Conservation (phyloP, 2,888 invertebrate genomes). For the Cylloceria caligata region DNA sequence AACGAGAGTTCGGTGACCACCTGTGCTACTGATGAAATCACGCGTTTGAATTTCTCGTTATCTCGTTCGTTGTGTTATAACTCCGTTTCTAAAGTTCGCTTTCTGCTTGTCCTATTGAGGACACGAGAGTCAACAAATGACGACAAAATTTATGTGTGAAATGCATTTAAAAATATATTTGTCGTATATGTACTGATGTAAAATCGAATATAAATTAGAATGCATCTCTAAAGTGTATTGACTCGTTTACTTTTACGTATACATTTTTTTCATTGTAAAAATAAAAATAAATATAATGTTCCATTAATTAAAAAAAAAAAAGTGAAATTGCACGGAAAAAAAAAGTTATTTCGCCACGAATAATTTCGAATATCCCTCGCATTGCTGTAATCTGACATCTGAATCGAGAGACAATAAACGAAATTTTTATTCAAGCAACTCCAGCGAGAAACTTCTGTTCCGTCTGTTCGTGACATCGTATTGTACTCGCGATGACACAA, state of each 20-base stretch:
- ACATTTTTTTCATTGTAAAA: too few species aligned
- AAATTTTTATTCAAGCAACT: not conserved
- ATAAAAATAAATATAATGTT: not conserved
- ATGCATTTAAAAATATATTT: not conserved
- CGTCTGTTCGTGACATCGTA: slow-evolving; percentile 11
- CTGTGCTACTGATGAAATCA: slow-evolving; percentile 14
- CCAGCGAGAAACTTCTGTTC: not conserved
- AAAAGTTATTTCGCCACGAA: too few species aligned
- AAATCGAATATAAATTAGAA: not conserved
- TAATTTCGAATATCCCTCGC: not conserved
- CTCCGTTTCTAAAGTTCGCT: not conserved
- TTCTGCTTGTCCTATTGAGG: not conserved
- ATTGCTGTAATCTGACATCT: not conserved
- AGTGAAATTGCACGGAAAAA: not conserved
- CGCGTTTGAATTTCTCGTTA: not conserved
- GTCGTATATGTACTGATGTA: too few species aligned
- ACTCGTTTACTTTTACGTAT: too few species aligned
- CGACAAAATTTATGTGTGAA: not conserved
- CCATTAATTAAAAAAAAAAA: not conserved
- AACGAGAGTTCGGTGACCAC: slow-evolving; percentile 19
- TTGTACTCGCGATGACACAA: not conserved
- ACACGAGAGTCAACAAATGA: not conserved
- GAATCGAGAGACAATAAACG: slow-evolving; percentile 5
- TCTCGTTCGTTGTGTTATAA: slow-evolving; percentile 5
- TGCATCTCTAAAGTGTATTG: too few species aligned